Conservation (phyloP, 2,888 invertebrate genomes). For the Drosophila ezoana region DNA sequence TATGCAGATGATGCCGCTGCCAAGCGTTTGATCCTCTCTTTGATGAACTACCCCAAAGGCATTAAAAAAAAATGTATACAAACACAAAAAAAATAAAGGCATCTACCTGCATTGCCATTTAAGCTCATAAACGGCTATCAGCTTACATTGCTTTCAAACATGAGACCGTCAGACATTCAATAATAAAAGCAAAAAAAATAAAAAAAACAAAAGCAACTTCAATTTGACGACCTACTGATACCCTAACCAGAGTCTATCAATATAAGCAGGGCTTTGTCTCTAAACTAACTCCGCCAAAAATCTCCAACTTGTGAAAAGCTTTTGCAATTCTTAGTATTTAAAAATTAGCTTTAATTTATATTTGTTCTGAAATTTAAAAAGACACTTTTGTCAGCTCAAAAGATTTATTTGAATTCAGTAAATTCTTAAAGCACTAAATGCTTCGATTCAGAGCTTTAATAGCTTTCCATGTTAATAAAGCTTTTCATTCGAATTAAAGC, state of each 20-base stretch:
- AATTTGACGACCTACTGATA: constrained; percentile 6
- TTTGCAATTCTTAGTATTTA: no score
- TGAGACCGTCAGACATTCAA: constrained; percentile 48
- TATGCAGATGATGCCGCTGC: constrained; percentile 54
- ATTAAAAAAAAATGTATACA: constrained; percentile 16
- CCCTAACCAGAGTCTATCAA: constrained; percentile 15
- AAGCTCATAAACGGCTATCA: constrained; percentile 76
- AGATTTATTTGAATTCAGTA: no score
- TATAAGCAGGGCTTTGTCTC: not conserved
- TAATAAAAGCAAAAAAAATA: constrained; percentile 23
- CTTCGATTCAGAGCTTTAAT: not conserved
- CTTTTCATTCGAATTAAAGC: not conserved
- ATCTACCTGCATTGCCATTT: constrained; percentile 76
- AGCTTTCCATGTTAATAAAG: not conserved
- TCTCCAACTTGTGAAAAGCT: no score
- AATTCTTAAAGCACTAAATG: no score
- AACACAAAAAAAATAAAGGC: constrained; percentile 3
- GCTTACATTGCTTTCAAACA: constrained; percentile 69
- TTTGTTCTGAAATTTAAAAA: no score
- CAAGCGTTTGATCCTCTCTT: constrained; percentile 63
- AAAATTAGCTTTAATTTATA: no score
- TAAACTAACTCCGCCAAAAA: no score
- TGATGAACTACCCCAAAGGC: constrained; percentile 61
- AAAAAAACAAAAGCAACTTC: not conserved
- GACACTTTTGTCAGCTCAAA: no score